A percentile compares a stretch with the other conserved stretches of the same genome.
Conservation (phyloP, 2,797 vertebrate genomes). For the Discoglossus pictus region DNA sequence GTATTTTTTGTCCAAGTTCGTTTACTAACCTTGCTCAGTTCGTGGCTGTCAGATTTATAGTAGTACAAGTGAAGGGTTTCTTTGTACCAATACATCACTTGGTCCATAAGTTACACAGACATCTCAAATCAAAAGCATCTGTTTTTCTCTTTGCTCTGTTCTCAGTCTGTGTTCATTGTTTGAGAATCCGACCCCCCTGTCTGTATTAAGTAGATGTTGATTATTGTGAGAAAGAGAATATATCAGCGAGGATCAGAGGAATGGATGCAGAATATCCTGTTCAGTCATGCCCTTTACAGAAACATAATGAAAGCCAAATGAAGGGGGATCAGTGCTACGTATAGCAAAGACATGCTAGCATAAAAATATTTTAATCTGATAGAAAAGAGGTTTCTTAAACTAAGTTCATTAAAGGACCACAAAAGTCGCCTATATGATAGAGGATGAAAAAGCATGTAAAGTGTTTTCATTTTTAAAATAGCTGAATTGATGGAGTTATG, state of each 20-base stretch:
- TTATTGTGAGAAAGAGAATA: slow-evolving; percentile 17
- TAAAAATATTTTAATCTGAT: too few species aligned
- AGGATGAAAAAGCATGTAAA: too few species aligned
- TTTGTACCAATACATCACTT: slow-evolving; percentile 15
- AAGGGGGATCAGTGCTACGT: background rate
- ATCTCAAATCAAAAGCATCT: slow-evolving; percentile 47
- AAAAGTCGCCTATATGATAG: too few species aligned
- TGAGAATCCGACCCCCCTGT: slow-evolving; percentile 39
- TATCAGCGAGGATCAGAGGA: background rate
- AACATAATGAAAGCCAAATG: slow-evolving; percentile 40
- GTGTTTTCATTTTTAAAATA: too few species aligned
- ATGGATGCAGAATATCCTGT: slow-evolving; percentile 30
- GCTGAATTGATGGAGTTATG: too few species aligned
- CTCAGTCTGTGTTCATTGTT: slow-evolving; percentile 40
- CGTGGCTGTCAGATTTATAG: background rate
- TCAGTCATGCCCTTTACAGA: slow-evolving; percentile 9
- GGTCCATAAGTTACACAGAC: slow-evolving; percentile 37
- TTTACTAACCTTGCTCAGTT: background rate
- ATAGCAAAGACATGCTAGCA: too few species aligned
- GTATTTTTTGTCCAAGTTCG: too few species aligned
- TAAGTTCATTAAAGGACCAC: too few species aligned
- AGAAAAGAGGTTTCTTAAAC: too few species aligned
- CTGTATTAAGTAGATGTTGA: slow-evolving; percentile 39
- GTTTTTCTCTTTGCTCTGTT: slow-evolving; percentile 25
- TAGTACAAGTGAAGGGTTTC: slow-evolving; percentile 27